Base-by-base conservation (phyloP, 30 jellyfish, hydroid and myxozoan species). In the Aurelia sp. region DNA sequence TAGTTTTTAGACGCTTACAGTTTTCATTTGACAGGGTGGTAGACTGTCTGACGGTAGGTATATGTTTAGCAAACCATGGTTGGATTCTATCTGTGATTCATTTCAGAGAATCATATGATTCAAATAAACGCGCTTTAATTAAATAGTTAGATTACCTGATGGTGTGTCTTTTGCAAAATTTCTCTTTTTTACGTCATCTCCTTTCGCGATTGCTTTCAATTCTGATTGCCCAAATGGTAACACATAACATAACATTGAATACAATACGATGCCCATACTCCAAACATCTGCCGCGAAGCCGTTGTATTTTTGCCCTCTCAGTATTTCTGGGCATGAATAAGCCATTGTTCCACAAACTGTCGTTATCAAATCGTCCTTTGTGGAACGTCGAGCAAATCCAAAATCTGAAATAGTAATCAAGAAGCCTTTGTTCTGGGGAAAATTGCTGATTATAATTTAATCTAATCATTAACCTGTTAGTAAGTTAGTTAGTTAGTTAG, bases 231-330 rank as follows among this genome's bases (percentile, higher is more conserved):
- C 79, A 53, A 17, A 87, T 58, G 96, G 96, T 30, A 87, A 67
- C 60, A 79, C 71, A 33, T 59, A 71, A 13, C 77, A 62, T 4
- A 87, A 41, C 96, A 87, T 76, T 22, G 87, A 55, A 48, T 76
- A 87, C 62, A 87, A 86, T 8, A 87, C 60, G 30, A 87, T 66
- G 4, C 96, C 96, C 90, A 78, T 71, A 37, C 96, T 87, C 96
- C 96, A 87, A 13, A 78, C 85, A 50, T 87, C 96, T 4, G 96
- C 90, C 17, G 91, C 91, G 58, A 65, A 76, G 21, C 96, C 96
- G 55, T 78, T 62, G 71, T 87, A 77, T 51, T 75, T 13, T 44
- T 77, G 87, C 4, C 91, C 87, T 18, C 87, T 77, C 19, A 87
- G 50, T 48, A 87, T 62, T 65, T 47, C 89, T 21, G 96, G 96